phyloP scores from a whole-genome alignment of 2,797 vertebrate species.

The Sitta carolinensis region DNA sequence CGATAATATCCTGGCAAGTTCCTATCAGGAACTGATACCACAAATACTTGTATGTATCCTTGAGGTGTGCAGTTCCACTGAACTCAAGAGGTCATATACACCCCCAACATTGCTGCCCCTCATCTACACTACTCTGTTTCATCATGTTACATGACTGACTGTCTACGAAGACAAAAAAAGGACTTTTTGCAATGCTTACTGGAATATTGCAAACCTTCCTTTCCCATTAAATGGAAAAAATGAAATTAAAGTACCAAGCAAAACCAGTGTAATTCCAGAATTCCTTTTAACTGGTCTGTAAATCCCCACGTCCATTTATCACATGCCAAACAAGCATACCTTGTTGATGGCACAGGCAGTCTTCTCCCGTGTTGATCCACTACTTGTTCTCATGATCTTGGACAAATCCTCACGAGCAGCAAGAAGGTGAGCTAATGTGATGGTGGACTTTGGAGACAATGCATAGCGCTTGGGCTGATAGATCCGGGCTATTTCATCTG shows the following conservation, averaged over 20 bases:
- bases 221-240: not conserved
- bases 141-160: not conserved
- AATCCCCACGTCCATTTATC: not conserved
- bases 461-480: slow-evolving; percentile 92
- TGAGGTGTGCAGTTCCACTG: not conserved
- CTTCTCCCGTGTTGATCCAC: slow-evolving; percentile 85
- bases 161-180: not conserved
- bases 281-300: not conserved
- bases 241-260: not conserved
- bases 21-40: not conserved
- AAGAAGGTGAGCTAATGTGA: slow-evolving; percentile 85
- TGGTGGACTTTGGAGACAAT: slow-evolving; percentile 78
- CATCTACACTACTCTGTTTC: not conserved
- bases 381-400: slow-evolving; percentile 93
- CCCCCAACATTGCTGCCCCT: not conserved
- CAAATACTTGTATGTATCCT: accelerated
- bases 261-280: not conserved
- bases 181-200: not conserved
- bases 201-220: not conserved
- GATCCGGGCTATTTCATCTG: slow-evolving; percentile 90
- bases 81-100: not conserved
- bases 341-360: slow-evolving; percentile 92
- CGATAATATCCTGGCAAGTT: not conserved
- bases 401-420: slow-evolving; percentile 94
- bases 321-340: slow-evolving; percentile 69